These are phyloP conservation scores for Polyploca ridens DNA, from an alignment of 2,888 invertebrate species.

Conservation along the genomic window DNA sequence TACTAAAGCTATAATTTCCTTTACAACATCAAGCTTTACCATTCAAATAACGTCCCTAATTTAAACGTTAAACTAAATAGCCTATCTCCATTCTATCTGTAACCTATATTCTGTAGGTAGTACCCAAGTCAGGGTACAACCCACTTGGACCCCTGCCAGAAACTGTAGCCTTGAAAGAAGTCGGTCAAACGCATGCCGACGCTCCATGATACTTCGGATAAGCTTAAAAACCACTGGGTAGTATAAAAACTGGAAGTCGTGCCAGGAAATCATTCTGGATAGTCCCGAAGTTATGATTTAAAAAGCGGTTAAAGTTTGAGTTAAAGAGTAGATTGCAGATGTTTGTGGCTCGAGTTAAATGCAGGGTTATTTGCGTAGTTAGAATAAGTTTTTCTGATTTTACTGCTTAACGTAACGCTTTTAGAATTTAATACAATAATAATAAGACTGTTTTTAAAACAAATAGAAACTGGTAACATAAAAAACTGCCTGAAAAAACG, in stretches of 20 bases:
- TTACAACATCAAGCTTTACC: background rate
- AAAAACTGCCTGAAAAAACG: too few species aligned
- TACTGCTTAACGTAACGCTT: too few species aligned
- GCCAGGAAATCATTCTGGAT: background rate
- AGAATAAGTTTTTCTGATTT: too few species aligned
- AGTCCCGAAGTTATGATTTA: background rate
- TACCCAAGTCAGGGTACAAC: conserved; percentile 27
- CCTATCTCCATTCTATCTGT: background rate
- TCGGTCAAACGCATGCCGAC: conserved; percentile 33
- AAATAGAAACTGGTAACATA: too few species aligned
- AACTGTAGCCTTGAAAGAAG: conserved; percentile 41
- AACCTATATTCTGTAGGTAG: background rate
- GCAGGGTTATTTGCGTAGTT: too few species aligned
- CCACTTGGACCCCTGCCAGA: conserved; percentile 48
- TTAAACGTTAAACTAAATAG: background rate
- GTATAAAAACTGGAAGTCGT: conserved; percentile 16
- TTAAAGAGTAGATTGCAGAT: background rate
- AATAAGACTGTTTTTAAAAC: too few species aligned
- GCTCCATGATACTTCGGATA: conserved; percentile 17
- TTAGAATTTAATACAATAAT: too few species aligned
- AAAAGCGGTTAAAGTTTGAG: background rate
- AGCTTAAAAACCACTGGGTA: conserved; percentile 27
- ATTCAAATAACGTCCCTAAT: background rate
- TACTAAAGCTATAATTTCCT: too few species aligned
- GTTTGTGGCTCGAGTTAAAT: background rate